phyloP scores from a whole-genome alignment of 2,888 invertebrate genomes.

The Petrolisthes manimaculis region DNA sequence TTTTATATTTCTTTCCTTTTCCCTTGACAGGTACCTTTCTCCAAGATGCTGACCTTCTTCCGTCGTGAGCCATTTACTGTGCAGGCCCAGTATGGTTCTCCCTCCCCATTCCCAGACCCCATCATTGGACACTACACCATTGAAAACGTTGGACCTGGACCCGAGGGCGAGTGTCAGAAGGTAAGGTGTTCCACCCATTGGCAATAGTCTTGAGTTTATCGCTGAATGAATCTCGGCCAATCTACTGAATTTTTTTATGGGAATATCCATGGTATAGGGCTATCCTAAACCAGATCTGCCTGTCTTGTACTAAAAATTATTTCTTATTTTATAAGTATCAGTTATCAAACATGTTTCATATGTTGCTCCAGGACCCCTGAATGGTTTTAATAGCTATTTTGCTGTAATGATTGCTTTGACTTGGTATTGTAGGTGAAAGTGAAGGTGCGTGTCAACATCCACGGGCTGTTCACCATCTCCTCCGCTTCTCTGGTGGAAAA shows the following conservation, averaged over 20 bases:
- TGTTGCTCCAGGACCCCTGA: background rate
- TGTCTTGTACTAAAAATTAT: too few relatives aligned
- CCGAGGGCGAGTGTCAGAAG: conserved; percentile 92
- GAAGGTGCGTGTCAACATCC: conserved; percentile 92
- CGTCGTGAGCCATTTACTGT: conserved; percentile 89
- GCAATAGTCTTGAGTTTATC: too few relatives aligned
- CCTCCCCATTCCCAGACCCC: conserved; percentile 81
- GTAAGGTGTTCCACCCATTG: conserved; percentile 71
- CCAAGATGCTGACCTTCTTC: conserved; percentile 93
- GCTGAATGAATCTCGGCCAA: too few relatives aligned
- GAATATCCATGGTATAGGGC: too few relatives aligned
- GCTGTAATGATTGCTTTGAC: background rate
- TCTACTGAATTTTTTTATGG: too few relatives aligned
- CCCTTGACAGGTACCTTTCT: conserved; percentile 80
- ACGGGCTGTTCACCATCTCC: conserved; percentile 90
- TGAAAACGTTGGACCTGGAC: conserved; percentile 85
- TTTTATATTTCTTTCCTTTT: background rate
- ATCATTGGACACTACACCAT: conserved; percentile 85
- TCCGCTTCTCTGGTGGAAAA: conserved; percentile 80
- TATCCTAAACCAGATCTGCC: too few relatives aligned
- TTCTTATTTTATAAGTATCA: too few relatives aligned
- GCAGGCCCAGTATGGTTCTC: conserved; percentile 84
- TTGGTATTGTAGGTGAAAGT: conserved; percentile 79
- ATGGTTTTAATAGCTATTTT: background rate
- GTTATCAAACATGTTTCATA: background rate